A percentile compares a stretch with the other conserved stretches of the same genome.
phyloP scores from a whole-genome alignment of 2,888 invertebrate species.

The Zhuqinia jingwanae region DNA sequence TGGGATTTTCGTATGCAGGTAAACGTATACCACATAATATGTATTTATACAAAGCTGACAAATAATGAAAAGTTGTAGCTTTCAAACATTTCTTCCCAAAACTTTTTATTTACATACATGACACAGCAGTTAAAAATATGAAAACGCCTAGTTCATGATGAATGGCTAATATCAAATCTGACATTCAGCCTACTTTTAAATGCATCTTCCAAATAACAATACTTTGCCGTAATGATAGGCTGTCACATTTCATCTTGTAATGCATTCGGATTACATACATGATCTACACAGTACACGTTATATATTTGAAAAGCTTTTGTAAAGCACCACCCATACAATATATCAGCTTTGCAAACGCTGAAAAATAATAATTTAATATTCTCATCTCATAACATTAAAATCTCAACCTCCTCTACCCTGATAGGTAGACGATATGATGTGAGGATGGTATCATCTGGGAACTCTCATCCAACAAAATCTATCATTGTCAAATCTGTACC shows the following conservation, averaged over 20 bases:
- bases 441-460: too few species aligned
- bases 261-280: slow-evolving; percentile 28
- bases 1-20: too few species aligned
- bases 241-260: slow-evolving; percentile 25
- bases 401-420: too few species aligned
- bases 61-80: too few species aligned
- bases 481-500: too few species aligned
- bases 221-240: slow-evolving; percentile 42
- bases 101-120: background rate
- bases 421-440: too few species aligned
- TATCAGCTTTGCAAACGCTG: background rate
- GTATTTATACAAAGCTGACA: too few species aligned
- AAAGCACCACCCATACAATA: slow-evolving; percentile 57
- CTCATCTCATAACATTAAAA: too few species aligned
- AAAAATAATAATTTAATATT: background rate
- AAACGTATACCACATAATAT: too few species aligned
- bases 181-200: slow-evolving; percentile 62
- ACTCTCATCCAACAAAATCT: too few species aligned
- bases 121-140: background rate
- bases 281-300: background rate
- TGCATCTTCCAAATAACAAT: background rate
- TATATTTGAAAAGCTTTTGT: slow-evolving; percentile 1
- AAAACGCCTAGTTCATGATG: slow-evolving; percentile 56
- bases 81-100: background rate
- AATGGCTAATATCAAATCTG: slow-evolving; percentile 56